Evolutionary conservation across 2,888 invertebrate species (phyloP), one percentile per base, ranked within the genome.

Genomic region (Isotomurus palustris): DNA sequence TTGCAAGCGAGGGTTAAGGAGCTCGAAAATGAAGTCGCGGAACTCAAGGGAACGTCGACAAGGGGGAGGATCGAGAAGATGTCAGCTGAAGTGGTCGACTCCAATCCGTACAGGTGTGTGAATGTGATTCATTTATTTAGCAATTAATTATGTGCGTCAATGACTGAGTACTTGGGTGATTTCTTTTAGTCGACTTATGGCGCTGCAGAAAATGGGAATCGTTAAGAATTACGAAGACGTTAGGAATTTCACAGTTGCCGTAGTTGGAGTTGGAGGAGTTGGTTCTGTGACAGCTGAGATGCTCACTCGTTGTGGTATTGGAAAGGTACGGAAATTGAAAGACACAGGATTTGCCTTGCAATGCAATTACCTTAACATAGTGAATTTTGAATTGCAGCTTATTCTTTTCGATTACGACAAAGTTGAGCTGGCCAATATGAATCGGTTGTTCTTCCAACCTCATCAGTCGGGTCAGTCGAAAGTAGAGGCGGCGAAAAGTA

Each of bases 211-310:
- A 60, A 99, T 99, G 99, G 99, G 99, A 29, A 96, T 99, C 68
- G 99, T 99, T 2, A 84, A 94, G 69, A 91, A 99, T 76, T 99
- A 99, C 75, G 96, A 97, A 78, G 85, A 85, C 72, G 92, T 93
- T 64, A 82, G 97, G 36, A 84, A 88, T 32, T 85, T 85, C 75
- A 84, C 93, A 0, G 89, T 99, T 3, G 92, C 91, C 5, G 84
- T 99, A 36, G 94, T 99, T 10, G 99, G 99, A 3, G 87, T 99
- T 0, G 99, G 99, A 1, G 99, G 99, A 32, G 97, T 99, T n/a
- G 99, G 99, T 40, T 95, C 95, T 79, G 99, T 99, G 2, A 94
- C 99, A 1, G 96, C 99, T 38, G 99, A 99, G 79, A 99, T 99
- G 99, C 79, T 99, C 50, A 96, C 97, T 2, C 81, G 99, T 64